Base-by-base conservation (phyloP, 2,888 invertebrate species). In the Anticlea derivata region DNA sequence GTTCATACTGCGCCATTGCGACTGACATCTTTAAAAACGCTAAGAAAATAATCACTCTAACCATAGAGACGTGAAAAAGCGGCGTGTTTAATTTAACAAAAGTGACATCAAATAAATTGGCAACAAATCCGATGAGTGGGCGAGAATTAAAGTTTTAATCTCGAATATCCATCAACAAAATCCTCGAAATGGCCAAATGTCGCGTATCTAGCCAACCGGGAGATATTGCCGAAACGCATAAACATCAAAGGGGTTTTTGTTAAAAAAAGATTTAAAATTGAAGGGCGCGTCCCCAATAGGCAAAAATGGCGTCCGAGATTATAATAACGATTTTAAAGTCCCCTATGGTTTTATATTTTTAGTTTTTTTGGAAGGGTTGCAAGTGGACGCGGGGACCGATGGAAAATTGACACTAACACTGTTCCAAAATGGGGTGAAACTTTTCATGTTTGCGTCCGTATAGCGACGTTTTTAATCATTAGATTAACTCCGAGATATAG, bases 321-420 rank as follows among this genome's bases (percentile, higher is more conserved):
- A 89, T 90, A 88, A 88, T 90, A 90, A 90, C 88, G 88, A 88
- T 90, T 89, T 88, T 88, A 83, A 86, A 82, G 83, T 80, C 85
- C 85, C 88, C 87, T 83, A 70, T 66, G 60, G 49, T 51, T 12
- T 49, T 66, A 11, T 78, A 75, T 79, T 84, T 86, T 83, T 76
- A 73, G 70, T 80, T 78, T 77, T 77, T 78, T 73, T 73, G 75
- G 69, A 71, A 82, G 83, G 88, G 88, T 86, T 83, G 80, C 47
- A 81, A 88, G 88, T 88, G 86, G 88, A 86, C 86, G 75, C 77
- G 73, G 85, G 81, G 80, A 65, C 68, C 73, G 75, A 75, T 65
- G 79, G 78, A 86, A 83, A 80, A 81, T 84, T 86, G 78, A 83
- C 80, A 83, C 86, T 84, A 78, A 81, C 76, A 79, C 75, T 76